Conservation (phyloP, 2,113 vertebrate species). For the Orcinus orca region DNA sequence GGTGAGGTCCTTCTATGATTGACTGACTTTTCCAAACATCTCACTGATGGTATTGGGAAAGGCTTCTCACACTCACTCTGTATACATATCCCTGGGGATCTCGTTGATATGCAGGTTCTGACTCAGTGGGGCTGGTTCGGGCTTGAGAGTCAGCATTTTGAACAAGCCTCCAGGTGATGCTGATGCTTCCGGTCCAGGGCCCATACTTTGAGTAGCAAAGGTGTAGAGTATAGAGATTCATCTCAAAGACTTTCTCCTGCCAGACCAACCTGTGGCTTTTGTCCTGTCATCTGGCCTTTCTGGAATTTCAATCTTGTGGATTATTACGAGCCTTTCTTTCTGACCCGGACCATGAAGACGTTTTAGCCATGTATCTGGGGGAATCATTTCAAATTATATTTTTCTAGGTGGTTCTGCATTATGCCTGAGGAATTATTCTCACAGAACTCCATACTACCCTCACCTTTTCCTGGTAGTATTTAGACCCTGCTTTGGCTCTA, state of each 20-base stretch:
- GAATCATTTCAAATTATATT: not conserved
- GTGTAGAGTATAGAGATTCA: not conserved
- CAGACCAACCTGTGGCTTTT: not conserved
- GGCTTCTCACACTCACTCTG: not conserved
- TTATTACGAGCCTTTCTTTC: not conserved
- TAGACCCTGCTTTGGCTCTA: not conserved
- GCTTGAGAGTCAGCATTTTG: not conserved
- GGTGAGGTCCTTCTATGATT: not conserved
- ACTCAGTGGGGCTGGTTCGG: not conserved
- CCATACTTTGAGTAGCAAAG: not conserved
- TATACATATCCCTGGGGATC: not conserved
- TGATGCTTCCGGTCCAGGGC: not conserved
- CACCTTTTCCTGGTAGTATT: not conserved
- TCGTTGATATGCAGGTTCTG: not conserved
- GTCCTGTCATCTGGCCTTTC: not conserved
- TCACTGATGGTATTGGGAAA: too few relatives aligned
- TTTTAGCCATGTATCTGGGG: not conserved
- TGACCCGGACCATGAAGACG: not conserved
- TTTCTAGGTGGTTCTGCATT: not conserved
- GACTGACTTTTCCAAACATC: not conserved
- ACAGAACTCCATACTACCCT: not conserved
- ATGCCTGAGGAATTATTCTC: not conserved
- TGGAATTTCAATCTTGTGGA: not conserved
- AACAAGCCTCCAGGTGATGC: not conserved
- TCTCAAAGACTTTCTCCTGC: not conserved